Evolutionary conservation across 1,140 invertebrate species (phyloP), one percentile per base, ranked within the genome.

Genomic region (Trachymyrmex septentrionalis): DNA sequence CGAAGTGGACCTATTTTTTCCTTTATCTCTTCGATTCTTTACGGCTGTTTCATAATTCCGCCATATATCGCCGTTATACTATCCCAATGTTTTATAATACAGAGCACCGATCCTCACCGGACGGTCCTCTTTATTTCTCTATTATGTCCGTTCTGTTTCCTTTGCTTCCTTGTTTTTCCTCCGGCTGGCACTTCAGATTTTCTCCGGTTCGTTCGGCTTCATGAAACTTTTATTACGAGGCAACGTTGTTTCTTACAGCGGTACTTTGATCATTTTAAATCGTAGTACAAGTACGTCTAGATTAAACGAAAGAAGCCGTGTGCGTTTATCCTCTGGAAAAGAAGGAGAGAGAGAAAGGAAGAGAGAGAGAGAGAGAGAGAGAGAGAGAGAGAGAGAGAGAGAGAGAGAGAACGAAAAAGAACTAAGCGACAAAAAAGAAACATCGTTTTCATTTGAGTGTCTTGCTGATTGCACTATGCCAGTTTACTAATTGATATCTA

Each of bases 191-290:
- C 76, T 78, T 81, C 38, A 80, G 85, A 86, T 86, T 86, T 84
- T 50, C 80, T 71, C 67, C 67, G 67, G 80, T 61, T 61, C 44
- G 55, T 84, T 84, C 69, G 80, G 55, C 80, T 84, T 84, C 80
- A 84, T 84, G 80, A 84, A 84, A 84, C 69, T 84, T 84, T 84
- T 84, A 84, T 84, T 84, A 63, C 80, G 80, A 50, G 27, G 38
- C 55, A 84, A 73, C 38, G 69, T 84, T 84, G 80, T 75, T 84
- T 84, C 80, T 84, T 75, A 73, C 69, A 73, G n/a, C 80, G 69
- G 55, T 50, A 61, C 80, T 84, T 84, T 84, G 80, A 84, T 84
- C 80, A 84, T 84, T 84, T 84, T 84, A 84, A 84, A 84, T 84
- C 57, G 69, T 61, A 50, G 69, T 73, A 73, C 38, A 73, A 72